Conservation (phyloP, 2,113 vertebrate genomes). For the Thymallus thymallus region DNA sequence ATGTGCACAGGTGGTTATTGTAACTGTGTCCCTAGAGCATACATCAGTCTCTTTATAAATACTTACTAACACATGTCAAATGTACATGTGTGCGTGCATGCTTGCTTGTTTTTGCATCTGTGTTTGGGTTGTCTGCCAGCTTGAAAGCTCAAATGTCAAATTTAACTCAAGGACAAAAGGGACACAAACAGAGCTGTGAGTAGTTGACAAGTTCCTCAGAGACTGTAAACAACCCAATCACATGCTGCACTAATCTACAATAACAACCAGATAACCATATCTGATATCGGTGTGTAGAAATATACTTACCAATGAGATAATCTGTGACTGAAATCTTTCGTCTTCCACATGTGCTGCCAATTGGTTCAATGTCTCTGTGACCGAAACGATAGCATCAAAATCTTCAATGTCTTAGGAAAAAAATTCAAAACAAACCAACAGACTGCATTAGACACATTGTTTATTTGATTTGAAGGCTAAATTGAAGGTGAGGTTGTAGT, state of each 20-base stretch:
- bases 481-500: not conserved
- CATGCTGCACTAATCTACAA: not conserved
- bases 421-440: slow-evolving; percentile 28
- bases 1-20: too few species aligned
- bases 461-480: not conserved
- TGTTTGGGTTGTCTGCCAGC: not conserved
- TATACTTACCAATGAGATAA: slow-evolving; percentile 60
- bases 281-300: not conserved
- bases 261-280: not conserved
- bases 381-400: slow-evolving; percentile 66
- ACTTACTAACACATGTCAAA: too few species aligned
- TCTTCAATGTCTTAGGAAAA: slow-evolving; percentile 67
- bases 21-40: too few species aligned
- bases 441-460: not conserved
- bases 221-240: not conserved
- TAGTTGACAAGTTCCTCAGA: not conserved
- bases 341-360: slow-evolving; percentile 46
- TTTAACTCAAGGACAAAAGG: slow-evolving; percentile 66
- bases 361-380: slow-evolving; percentile 54
- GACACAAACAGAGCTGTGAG: slow-evolving; percentile 32
- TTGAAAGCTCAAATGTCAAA: slow-evolving; percentile 54
- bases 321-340: slow-evolving; percentile 52
- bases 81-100: too few species aligned
- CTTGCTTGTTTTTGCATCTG: not conserved
- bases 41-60: too few species aligned